Percentiles rank a stretch among this genome's conserved stretches.
Evolutionary conservation across 1,140 invertebrate genomes (phyloP).

Genomic region (silkworm (Bombyx mori)): DNA sequence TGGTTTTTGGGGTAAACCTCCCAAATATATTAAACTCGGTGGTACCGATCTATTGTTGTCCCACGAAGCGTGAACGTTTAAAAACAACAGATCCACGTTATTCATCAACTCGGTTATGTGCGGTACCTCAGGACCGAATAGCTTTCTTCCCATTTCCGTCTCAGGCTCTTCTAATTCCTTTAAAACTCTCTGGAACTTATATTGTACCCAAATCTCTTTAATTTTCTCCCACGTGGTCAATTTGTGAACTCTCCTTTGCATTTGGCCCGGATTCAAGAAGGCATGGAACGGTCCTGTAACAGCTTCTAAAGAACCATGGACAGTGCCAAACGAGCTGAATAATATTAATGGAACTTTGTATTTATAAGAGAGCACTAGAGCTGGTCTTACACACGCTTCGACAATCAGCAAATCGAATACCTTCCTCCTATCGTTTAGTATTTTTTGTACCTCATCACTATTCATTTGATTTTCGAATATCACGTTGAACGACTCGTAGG

Average conservation of each 20-base stretch:
- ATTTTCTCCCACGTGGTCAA: slow-evolving; percentile 1
- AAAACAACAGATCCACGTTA: slow-evolving; percentile 48
- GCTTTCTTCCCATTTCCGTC: background rate
- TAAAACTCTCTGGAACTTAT: background rate
- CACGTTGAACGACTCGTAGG: background rate
- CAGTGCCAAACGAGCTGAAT: slow-evolving; percentile 28
- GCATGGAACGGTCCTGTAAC: slow-evolving; percentile 26
- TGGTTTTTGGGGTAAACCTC: no score
- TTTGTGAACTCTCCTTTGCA: background rate
- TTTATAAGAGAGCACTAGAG: slow-evolving; percentile 20
- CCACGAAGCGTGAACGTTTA: slow-evolving; percentile 47
- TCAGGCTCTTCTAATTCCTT: background rate
- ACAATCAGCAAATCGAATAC: slow-evolving; percentile 33
- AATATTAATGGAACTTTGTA: slow-evolving; percentile 33
- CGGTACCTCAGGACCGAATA: background rate
- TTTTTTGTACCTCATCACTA: slow-evolving; percentile 21
- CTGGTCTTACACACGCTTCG: slow-evolving; percentile 18
- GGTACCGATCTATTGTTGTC: no score
- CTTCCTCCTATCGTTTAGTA: slow-evolving; percentile 17
- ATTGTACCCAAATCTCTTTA: background rate
- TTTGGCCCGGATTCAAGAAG: slow-evolving; percentile 23
- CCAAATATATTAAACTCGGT: no score
- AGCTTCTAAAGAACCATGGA: slow-evolving; percentile 12
- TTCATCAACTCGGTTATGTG: background rate
- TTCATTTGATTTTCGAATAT: slow-evolving; percentile 22